Evolutionary conservation across 2,113 vertebrate genomes (phyloP), one percentile per base, ranked within the genome.

Genomic region (Zosterops japonicus): DNA sequence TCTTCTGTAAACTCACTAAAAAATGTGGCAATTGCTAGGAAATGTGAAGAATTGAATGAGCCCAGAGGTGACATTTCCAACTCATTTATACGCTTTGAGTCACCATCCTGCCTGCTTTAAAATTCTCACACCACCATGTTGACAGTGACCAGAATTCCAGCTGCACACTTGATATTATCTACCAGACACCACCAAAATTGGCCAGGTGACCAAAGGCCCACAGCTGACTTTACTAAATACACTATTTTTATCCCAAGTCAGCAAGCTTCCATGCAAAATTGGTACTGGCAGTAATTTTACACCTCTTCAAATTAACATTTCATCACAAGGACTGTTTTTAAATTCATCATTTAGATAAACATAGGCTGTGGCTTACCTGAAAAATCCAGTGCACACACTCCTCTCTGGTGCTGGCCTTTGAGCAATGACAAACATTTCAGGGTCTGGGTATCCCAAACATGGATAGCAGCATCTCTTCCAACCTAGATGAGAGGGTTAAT

Each of bases 301-400:
- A 78, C 13, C 22, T 79, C 31, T 31, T 36, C 22, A n/a, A 79
- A 79, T 36, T 16, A 39, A 47, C 31, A 77, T 27, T 57, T 52
- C 22, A 36, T 59, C 22, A 21, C 23, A 65, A 86, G 14, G 18
- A 42, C 1, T 81, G 47, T 20, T 60, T 83, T 83, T 56, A 56
- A 84, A 72, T 67, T 35, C 22, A 29, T 55, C 2, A 3, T 76
- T 94, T 61, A 69, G 28, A 67, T 39, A 78, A 74, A 68, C 6
- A 4, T 2, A n/a, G 33, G 15, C 33, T 74, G 71, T 33, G 23
- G 17, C 93, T 95, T 89, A 99, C 99, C 99, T 96, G 99, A 99
- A 94, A 99, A 99, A 94, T 99, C 99, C 35, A 99, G 97, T 0
- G 99, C 98, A 78, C 99, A 99, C n/a, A 99, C 99, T n/a, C 99